Percentiles rank a stretch among this genome's conserved stretches.
Conservation (phyloP, 2,113 vertebrate genomes). For the Cyanoderma ruficeps region DNA sequence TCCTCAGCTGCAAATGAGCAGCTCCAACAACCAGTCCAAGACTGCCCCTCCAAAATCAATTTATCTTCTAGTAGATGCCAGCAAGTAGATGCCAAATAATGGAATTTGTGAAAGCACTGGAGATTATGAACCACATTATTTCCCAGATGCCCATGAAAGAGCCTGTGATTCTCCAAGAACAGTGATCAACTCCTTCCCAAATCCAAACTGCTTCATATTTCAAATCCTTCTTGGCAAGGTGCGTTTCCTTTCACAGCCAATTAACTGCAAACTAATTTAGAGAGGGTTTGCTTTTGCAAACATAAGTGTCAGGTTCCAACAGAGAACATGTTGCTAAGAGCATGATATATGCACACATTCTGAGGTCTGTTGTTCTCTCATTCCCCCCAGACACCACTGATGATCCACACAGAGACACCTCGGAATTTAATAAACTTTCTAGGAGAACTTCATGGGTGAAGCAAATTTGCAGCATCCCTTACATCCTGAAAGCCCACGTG, state of each 20-base stretch:
- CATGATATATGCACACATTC: constrained; percentile 1
- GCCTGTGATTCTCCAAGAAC: background rate
- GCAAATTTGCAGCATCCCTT: background rate
- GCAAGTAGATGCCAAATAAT: constrained; percentile 4
- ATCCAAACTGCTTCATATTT: constrained; percentile 35
- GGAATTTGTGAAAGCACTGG: background rate
- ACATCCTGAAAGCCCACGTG: background rate
- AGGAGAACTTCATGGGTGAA: background rate
- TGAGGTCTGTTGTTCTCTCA: background rate
- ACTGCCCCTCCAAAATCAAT: background rate
- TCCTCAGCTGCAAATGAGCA: background rate
- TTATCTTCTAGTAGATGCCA: background rate
- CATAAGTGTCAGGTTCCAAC: constrained; percentile 26
- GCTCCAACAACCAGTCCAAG: background rate
- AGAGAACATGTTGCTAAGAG: constrained; percentile 30
- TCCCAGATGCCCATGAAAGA: constrained; percentile 20
- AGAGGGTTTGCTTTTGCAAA: constrained; percentile 48
- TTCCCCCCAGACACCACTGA: constrained; percentile 5
- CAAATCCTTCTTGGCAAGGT: constrained; percentile 59
- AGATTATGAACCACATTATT: constrained; percentile 27
- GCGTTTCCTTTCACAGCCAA: constrained; percentile 47
- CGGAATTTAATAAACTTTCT: background rate
- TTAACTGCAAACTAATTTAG: constrained; percentile 60
- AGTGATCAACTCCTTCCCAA: background rate
- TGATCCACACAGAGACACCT: background rate